Evolutionary conservation across 2,113 vertebrate species (phyloP).

Genomic region (Trichechus manatus): DNA sequence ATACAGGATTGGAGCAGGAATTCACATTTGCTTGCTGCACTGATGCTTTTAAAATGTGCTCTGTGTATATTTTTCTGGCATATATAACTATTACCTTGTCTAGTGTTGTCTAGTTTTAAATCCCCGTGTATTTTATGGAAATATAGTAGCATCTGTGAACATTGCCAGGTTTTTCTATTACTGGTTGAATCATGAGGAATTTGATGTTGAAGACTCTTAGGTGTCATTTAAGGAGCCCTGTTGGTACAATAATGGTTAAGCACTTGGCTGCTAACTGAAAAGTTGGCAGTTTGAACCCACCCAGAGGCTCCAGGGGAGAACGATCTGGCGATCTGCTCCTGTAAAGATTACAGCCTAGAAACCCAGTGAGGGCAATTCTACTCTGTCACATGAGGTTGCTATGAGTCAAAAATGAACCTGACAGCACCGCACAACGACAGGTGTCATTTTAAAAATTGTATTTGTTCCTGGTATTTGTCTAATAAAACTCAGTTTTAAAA

Average conservation of each 20-base stretch:
- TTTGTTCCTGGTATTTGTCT: background rate
- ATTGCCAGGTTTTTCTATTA: background rate
- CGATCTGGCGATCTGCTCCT: background rate
- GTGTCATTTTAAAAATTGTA: background rate
- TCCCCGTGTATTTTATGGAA: background rate
- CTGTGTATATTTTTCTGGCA: constrained; percentile 1
- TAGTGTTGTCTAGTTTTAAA: background rate
- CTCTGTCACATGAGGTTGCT: background rate
- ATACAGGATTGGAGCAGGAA: background rate
- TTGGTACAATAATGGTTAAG: background rate
- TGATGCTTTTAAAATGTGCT: background rate
- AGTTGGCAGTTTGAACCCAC: background rate
- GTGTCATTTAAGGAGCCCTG: background rate
- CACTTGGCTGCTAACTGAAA: background rate
- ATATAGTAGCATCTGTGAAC: background rate
- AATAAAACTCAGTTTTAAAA: constrained; percentile 46
- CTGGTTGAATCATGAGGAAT: background rate
- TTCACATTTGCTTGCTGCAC: background rate
- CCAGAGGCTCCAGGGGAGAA: background rate
- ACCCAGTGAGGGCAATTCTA: background rate
- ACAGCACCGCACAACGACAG: background rate
- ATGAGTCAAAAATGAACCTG: background rate
- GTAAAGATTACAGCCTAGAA: background rate
- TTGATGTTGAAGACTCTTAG: constrained; percentile 1
- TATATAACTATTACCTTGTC: background rate